Conservation (phyloP, 2,888 invertebrate species). For the Xiphydria camelus region DNA sequence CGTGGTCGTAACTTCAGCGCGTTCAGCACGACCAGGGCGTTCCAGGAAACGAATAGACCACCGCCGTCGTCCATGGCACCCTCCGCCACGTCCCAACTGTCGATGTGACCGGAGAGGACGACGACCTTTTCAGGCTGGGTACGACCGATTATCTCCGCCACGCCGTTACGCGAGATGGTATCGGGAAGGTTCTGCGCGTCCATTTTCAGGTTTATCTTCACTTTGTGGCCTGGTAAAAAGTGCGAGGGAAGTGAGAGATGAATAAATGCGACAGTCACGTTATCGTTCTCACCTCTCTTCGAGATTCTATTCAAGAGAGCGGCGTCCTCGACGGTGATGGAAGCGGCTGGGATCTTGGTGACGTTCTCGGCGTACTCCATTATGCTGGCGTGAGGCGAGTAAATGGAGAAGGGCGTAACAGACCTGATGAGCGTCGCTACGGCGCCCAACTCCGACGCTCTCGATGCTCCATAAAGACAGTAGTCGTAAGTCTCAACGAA, state of each 20-base stretch:
- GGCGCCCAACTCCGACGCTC: conserved; percentile 74
- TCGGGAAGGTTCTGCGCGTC: conserved; percentile 63
- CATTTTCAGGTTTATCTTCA: conserved; percentile 69
- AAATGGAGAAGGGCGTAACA: conserved; percentile 75
- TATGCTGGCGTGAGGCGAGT: conserved; percentile 77
- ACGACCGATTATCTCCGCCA: conserved; percentile 70
- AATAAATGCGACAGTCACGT: too few species aligned
- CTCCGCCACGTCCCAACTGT: conserved; percentile 86
- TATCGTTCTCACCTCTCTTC: conserved; percentile 59
- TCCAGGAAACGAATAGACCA: conserved; percentile 79
- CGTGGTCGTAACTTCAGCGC: conserved; percentile 67
- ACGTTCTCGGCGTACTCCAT: conserved; percentile 66
- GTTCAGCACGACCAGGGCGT: conserved; percentile 70
- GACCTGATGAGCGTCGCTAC: conserved; percentile 76
- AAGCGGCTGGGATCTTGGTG: conserved; percentile 72
- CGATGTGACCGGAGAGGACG: conserved; percentile 80
- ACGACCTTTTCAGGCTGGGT: conserved; percentile 63
- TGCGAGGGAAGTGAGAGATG: too few species aligned
- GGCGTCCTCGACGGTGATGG: conserved; percentile 79
- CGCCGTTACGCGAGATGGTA: conserved; percentile 71
- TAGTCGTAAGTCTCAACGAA: conserved; percentile 72
- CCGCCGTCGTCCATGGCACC: conserved; percentile 89
- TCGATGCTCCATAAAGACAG: conserved; percentile 67
- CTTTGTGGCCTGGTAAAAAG: too few species aligned
- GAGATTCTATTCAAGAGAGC: conserved; percentile 70